A percentile compares a stretch with the other conserved stretches of the same genome.
These are phyloP conservation scores for Alfaro cultratus DNA, from an alignment of 2,797 vertebrate species.

Conservation along the genomic window DNA sequence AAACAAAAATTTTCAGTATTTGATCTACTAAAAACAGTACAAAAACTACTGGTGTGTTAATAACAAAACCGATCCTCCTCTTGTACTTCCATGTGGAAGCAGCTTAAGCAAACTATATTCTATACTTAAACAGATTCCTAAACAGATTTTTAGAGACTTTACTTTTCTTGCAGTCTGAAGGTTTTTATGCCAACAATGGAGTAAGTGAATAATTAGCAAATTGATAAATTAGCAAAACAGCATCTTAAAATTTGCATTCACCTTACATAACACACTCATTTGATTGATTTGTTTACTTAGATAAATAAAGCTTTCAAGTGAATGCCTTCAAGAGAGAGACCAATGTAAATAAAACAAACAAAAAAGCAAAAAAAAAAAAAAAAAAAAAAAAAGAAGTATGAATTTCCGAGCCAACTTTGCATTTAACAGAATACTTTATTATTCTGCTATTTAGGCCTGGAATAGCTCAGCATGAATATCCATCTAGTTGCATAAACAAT, in stretches of 20 bases:
- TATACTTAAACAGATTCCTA: background rate
- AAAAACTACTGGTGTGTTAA: background rate
- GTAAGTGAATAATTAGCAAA: background rate
- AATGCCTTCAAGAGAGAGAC: background rate
- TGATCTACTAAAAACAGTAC: background rate
- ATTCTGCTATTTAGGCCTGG: background rate
- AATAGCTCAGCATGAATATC: background rate
- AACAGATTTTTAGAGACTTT: background rate
- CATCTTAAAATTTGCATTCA: background rate
- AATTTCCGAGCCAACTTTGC: background rate
- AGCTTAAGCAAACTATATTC: background rate
- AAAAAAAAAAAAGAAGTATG: background rate
- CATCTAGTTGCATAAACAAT: background rate
- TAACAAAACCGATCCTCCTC: background rate
- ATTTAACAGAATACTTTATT: background rate
- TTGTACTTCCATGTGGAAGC: background rate
- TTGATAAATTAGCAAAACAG: background rate
- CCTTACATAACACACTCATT: background rate
- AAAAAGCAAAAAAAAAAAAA: background rate
- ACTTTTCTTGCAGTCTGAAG: background rate
- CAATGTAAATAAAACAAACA: background rate
- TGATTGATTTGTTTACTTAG: background rate
- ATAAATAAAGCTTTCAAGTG: background rate
- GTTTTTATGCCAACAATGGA: background rate
- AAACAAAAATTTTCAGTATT: background rate